Evolutionary conservation across 2,888 invertebrate species (phyloP), one percentile per base, ranked within the genome.

Genomic region (Eulithis prunata): DNA sequence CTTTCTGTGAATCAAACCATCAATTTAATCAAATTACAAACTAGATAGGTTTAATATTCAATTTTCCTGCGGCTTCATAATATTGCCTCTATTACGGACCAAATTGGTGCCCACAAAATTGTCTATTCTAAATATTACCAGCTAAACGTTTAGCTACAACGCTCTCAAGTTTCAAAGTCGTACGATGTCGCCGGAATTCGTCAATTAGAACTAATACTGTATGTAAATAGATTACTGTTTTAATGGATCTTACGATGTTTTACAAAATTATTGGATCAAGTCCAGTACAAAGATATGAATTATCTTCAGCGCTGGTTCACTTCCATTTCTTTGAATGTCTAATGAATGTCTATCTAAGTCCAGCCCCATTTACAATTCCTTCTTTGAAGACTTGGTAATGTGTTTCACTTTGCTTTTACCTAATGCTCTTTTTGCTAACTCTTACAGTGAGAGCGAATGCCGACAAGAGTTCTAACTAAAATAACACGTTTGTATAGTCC

Each of bases 401-500:
- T 36, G 4, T 38, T 53, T 13, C 13, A 13, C 38, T 38, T 46
- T 65, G 64, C 66, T 68, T 68, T 66, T 60, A 7, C 36, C 28
- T 60, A 66, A 70, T 69, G 68, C 51, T 64, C n/a, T 69, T 68
- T 64, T 55, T 65, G 66, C 69, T 70, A 70, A 67, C 57, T 61
- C 32, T 53, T 51, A 62, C 32, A 61, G 70, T 70, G 64, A 58
- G 60, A 69, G 64, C 68, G 52, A 68, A 70, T 63, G 65, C 51
- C 64, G 66, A 68, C 68, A 65, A 68, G 59, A 69, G 66, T 11
- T 41, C 10, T 41, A 41, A 41, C 66, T 70, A 68, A 72, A 72
- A 72, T 70, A 72, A 70, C 72, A 73, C 68, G 72, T 70, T 78
- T 72, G 75, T 76, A 75, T 73, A 75, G 62, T 70, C 72, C 70